These are phyloP conservation scores for Hippopotamus amphibius DNA, from an alignment of 2,113 vertebrate species.

Conservation along the genomic window DNA sequence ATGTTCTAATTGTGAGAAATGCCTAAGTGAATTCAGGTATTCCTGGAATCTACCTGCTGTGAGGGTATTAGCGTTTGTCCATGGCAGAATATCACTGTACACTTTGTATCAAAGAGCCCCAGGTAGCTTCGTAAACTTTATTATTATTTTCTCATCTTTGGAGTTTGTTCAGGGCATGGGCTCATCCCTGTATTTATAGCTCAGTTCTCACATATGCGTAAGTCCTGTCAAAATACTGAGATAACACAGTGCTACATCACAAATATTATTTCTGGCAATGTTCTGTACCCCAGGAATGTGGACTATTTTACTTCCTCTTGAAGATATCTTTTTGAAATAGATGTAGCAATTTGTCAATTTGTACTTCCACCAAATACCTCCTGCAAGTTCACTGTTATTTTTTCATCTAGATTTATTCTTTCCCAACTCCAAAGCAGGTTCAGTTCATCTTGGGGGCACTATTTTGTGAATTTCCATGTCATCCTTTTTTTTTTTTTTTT, in stretches of 20 bases:
- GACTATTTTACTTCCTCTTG: slow-evolving; percentile 50
- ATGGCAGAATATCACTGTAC: fast-evolving
- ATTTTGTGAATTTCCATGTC: slow-evolving; percentile 16
- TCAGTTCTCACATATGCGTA: slow-evolving; percentile 53
- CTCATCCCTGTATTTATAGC: slow-evolving; percentile 50
- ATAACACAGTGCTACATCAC: not conserved
- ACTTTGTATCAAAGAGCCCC: not conserved
- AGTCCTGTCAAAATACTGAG: slow-evolving; percentile 69
- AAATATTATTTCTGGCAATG: slow-evolving; percentile 62
- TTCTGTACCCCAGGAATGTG: slow-evolving; percentile 38
- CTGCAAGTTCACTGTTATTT: not conserved
- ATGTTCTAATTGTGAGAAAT: not conserved
- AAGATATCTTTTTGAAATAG: slow-evolving; percentile 71
- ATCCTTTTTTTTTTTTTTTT: not conserved
- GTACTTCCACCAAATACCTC: not conserved
- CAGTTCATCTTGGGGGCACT: not conserved
- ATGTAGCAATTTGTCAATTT: slow-evolving; percentile 42
- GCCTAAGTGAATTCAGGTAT: not conserved
- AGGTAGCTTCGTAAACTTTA: not conserved
- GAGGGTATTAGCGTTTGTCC: fast-evolving
- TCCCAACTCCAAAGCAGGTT: not conserved
- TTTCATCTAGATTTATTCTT: not conserved
- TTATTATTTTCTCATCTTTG: slow-evolving; percentile 13
- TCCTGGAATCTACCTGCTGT: not conserved
- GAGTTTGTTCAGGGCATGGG: not conserved